Evolutionary conservation across 2,888 invertebrate species (phyloP).

Genomic region (Sycophila texana): DNA sequence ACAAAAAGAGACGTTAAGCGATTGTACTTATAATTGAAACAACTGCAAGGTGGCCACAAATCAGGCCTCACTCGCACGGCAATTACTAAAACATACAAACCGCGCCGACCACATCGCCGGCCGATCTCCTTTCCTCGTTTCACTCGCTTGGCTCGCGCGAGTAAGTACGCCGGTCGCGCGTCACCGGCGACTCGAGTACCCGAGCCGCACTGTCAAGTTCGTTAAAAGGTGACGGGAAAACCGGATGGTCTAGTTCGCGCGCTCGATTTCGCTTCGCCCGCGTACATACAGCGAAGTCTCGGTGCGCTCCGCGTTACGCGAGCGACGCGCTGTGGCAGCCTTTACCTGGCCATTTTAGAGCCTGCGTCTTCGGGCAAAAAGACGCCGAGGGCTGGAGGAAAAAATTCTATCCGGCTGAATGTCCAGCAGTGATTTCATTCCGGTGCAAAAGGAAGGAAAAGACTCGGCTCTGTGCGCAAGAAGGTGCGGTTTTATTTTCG

Average conservation of each 20-base stretch:
- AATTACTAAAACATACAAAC: constrained; percentile 44
- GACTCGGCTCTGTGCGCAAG: too few relatives aligned
- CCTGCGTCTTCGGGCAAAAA: neutral
- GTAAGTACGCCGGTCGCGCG: too few relatives aligned
- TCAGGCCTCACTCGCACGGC: neutral
- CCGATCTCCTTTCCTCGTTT: constrained; percentile 11
- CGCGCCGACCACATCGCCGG: neutral
- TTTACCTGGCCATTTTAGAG: neutral
- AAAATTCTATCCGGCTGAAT: too few relatives aligned
- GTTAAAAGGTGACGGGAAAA: constrained; percentile 37
- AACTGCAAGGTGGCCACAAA: neutral
- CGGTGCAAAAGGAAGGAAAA: too few relatives aligned
- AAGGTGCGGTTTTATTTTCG: too few relatives aligned
- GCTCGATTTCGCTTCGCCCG: neutral
- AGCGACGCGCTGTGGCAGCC: neutral
- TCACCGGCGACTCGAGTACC: neutral
- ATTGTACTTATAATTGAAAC: neutral
- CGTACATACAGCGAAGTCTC: neutral
- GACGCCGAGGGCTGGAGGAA: neutral
- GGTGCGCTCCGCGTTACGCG: constrained; percentile 13
- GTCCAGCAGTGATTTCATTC: too few relatives aligned
- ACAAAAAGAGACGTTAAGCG: neutral
- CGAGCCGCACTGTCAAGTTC: constrained; percentile 17
- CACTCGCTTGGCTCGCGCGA: neutral
- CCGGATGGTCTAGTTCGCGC: constrained; percentile 39